A percentile compares a stretch with the other conserved stretches of the same genome.
Conservation (phyloP, 2,113 vertebrate species). For the Alethe castanea region DNA sequence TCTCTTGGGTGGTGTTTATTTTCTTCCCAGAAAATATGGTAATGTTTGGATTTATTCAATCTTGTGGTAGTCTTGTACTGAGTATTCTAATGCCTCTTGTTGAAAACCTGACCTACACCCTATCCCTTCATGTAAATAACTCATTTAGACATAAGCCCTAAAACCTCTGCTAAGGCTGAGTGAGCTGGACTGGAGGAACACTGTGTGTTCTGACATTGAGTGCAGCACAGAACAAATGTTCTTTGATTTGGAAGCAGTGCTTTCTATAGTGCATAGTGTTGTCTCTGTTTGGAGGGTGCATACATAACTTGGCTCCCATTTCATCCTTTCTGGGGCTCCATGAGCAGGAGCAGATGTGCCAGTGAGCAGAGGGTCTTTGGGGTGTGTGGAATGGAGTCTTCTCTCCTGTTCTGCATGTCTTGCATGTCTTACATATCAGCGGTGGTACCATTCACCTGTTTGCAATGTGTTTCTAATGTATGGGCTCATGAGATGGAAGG, state of each 20-base stretch:
- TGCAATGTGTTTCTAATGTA: background rate
- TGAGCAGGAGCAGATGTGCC: fast-evolving
- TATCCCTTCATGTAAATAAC: background rate
- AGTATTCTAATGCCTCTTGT: background rate
- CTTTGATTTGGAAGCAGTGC: background rate
- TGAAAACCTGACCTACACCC: background rate
- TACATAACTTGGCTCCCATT: fast-evolving
- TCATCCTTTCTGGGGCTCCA: background rate
- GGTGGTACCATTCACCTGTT: background rate
- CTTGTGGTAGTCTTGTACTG: background rate
- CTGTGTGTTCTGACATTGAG: background rate
- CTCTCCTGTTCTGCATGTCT: background rate
- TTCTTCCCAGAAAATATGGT: conserved; percentile 45
- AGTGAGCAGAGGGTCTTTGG: background rate
- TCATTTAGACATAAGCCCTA: background rate
- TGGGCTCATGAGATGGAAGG: background rate
- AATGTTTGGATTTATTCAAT: conserved; percentile 30
- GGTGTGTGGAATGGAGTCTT: fast-evolving
- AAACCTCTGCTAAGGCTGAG: background rate
- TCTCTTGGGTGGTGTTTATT: conserved; percentile 41
- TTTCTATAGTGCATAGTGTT: background rate
- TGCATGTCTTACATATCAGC: background rate
- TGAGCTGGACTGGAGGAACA: background rate
- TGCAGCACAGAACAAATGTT: background rate
- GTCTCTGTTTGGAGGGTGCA: background rate